Conservation (phyloP, 2,113 vertebrate species). For the Platysteira castanea region DNA sequence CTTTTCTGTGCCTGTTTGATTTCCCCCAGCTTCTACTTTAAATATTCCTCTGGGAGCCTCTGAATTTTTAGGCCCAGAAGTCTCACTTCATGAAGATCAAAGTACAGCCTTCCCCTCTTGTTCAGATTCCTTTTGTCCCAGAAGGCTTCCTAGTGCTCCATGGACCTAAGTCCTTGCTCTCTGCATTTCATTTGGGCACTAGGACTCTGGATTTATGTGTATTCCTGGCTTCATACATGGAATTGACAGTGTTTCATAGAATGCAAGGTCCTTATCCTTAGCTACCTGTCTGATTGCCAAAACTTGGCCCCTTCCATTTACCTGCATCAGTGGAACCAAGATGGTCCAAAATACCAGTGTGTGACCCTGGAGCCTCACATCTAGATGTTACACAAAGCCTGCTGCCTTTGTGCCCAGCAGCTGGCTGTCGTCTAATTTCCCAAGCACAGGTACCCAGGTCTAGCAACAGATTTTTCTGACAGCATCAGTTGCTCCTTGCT, state of each 20-base stretch:
- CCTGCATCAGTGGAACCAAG: background rate
- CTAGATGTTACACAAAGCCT: background rate
- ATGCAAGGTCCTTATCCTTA: background rate
- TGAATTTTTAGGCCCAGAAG: background rate
- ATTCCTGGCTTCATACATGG: background rate
- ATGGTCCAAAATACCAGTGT: background rate
- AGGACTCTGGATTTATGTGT: background rate
- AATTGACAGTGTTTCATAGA: background rate
- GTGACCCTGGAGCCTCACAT: background rate
- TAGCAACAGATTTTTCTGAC: background rate
- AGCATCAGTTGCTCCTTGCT: background rate
- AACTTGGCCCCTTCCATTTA: background rate
- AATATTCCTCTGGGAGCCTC: background rate
- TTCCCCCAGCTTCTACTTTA: background rate
- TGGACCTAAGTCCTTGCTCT: background rate
- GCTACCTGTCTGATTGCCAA: background rate
- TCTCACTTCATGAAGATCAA: background rate
- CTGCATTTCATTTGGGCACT: background rate
- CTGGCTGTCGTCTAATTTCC: background rate
- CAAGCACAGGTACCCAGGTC: background rate
- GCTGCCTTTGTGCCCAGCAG: background rate
- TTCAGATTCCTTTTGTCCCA: background rate
- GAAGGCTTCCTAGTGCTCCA: background rate
- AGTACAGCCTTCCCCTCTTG: background rate
- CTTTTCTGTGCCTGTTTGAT: background rate